Conservation (phyloP, 2,888 invertebrate genomes). For the Drosophila conformis region DNA sequence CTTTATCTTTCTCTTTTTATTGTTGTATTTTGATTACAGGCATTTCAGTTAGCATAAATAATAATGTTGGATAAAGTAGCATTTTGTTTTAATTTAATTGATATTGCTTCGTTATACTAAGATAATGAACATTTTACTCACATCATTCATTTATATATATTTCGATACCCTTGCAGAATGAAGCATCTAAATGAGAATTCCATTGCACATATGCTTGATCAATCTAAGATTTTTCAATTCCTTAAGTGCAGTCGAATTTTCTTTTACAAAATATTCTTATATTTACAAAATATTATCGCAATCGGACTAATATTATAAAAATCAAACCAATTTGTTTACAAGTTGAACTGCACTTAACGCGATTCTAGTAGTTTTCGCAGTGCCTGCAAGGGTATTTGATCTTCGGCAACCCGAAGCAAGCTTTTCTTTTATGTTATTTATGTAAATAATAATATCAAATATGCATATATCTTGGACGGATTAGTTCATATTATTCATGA, state of each 20-base stretch:
- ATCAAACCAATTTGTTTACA: background rate
- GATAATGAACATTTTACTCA: constrained; percentile 13
- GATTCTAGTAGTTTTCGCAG: background rate
- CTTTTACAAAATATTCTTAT: background rate
- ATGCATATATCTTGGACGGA: constrained; percentile 30
- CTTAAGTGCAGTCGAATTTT: background rate
- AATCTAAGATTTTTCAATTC: background rate
- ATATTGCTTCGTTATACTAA: constrained; percentile 8
- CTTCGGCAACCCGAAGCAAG: constrained; percentile 17
- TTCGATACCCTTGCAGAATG: constrained; percentile 6
- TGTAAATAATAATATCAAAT: constrained; percentile 3
- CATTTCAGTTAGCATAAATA: constrained; percentile 38
- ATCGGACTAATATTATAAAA: background rate
- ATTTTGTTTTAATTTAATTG: constrained; percentile 13
- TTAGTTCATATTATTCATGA: constrained; percentile 19
- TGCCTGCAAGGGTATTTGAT: constrained; percentile 14
- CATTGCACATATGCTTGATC: background rate
- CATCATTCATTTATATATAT: background rate
- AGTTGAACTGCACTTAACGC: background rate
- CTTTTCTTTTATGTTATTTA: constrained; percentile 1
- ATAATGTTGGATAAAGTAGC: constrained; percentile 7
- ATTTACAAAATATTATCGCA: background rate
- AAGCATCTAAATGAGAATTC: background rate
- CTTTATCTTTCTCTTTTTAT: constrained; percentile 9
- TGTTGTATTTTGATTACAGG: constrained; percentile 33